Conservation (phyloP, 1,140 invertebrate genomes). For the Heliconius nattereri region DNA sequence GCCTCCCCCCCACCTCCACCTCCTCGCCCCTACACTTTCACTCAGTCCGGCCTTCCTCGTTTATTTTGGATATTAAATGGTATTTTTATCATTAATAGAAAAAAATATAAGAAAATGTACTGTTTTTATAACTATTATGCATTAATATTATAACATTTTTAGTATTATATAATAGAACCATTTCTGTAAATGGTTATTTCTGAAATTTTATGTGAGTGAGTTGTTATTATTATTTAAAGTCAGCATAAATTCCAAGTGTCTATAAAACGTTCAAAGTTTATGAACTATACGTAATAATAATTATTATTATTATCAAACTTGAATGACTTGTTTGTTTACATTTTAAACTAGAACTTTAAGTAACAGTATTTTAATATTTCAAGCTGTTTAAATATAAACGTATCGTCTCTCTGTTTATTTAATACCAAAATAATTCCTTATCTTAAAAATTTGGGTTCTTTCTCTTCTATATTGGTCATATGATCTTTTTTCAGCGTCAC, state of each 20-base stretch:
- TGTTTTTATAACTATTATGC: neutral
- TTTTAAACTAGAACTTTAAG: neutral
- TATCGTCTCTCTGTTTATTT: too few species aligned
- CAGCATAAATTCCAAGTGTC: neutral
- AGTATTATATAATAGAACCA: neutral
- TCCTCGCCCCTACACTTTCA: slow-evolving; percentile 61
- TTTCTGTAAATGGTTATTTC: neutral
- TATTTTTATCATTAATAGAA: neutral
- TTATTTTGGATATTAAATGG: slow-evolving; percentile 24
- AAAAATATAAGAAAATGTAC: neutral
- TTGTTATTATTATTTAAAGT: neutral
- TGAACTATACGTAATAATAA: neutral
- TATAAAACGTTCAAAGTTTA: slow-evolving; percentile 3
- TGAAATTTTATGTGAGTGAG: neutral
- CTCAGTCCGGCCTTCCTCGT: slow-evolving; percentile 56
- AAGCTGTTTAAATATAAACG: neutral
- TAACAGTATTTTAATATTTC: neutral
- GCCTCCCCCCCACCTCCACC: slow-evolving; percentile 41
- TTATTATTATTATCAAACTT: neutral
- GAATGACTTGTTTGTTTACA: slow-evolving; percentile 2
- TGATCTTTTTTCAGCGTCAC: too few species aligned
- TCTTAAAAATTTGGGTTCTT: too few species aligned
- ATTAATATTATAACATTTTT: neutral
- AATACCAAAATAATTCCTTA: too few species aligned
- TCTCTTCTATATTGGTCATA: too few species aligned